Evolutionary conservation across 2,888 invertebrate species (phyloP), one percentile per base, ranked within the genome.

Genomic region (Pterostichus madidus): DNA sequence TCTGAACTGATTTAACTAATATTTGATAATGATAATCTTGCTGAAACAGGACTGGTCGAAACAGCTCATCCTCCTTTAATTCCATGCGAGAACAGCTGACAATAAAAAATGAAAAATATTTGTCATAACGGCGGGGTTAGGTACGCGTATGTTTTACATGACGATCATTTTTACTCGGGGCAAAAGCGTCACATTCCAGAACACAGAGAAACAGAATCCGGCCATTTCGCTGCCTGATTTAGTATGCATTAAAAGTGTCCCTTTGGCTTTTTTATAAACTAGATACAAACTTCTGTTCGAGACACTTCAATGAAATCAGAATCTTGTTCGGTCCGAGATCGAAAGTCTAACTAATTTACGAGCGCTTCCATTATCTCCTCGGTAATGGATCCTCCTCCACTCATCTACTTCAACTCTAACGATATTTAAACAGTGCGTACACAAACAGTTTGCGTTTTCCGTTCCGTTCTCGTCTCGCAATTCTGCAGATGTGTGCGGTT

Each of bases 201-300:
- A n/a, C 7, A 17, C 17, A 44, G 73, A 52, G 52, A 13, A 8
- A 24, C 46, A 13, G 71, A 15, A 10, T 10, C 31, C 15, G 44
- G 46, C 32, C 24, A n/a, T 53, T 49, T 15, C 32, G 52, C 15
- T 32, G 13, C 52, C 80, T 80, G 80, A 80, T 80, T 86, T 86
- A 85, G 85, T 86, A 86, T 86, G 86, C 86, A 86, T 86, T 86
- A 85, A 85, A 86, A 85, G 86, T 85, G 84, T 84, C 85, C 84
- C 83, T 84, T 83, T 85, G 84, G 80, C 86, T 84, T 85, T 81
- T 71, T 83, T 83, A 68, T 80, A 80, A 53, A 68, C 80, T 80
- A 49, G 79, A 68, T 80, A 68, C 80, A 80, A 68, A 64, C 64
- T 68, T 80, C 80, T 68, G 68, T 68, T 68, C 52, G 31, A 31